Base-by-base conservation (phyloP, 2,888 invertebrate genomes). In the Girardia tigrina region DNA sequence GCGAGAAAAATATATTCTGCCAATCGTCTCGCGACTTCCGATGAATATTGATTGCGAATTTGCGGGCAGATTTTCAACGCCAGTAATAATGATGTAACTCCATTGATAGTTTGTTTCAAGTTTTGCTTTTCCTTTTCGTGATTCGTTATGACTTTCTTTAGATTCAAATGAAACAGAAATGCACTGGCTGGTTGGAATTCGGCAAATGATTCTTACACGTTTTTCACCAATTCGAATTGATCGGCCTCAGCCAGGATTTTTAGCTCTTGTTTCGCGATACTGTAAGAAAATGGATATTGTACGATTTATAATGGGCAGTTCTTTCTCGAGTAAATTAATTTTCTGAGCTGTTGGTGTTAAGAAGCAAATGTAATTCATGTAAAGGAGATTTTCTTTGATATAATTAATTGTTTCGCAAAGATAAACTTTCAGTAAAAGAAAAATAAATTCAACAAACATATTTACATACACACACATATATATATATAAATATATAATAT, bases 231-330 rank as follows among this genome's bases (percentile, higher is more conserved):
- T 87, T 99, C 98, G 83, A 94, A 92, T 84, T 97, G 95, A 85
- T 99, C 98, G 80, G 92, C 91, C 85, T 98, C 97, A 0, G 98
- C 98, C 78, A 99, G 84, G 0, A 90, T 88, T 86, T 98, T 98
- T 36, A 99, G 90, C 82, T 97, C 94, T 14, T 93, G 91, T 83
- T 95, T 94, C 29, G 94, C 91, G 81, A 98, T 90, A 28, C 94
- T 92, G 83, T 99, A 97, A 82, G 94, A 94, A 85, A 97, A 98
- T 92, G 95, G 81, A 98, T 90, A 84, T 92, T 97, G 86, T 99
- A 99, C 16, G 90, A 89, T 71, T 94, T 94, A 86, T 95, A 99
- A 86, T 92, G 91, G 0, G 98, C 97, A 80, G 89, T 85, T 99
- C 98, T 79, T 90, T 87, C 12, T 90, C 90, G 42, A 99, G 84